A percentile compares a stretch with the other conserved stretches of the same genome.
phyloP scores from a whole-genome alignment of 2,113 vertebrate species.

The Thryonomys swinderianus region DNA sequence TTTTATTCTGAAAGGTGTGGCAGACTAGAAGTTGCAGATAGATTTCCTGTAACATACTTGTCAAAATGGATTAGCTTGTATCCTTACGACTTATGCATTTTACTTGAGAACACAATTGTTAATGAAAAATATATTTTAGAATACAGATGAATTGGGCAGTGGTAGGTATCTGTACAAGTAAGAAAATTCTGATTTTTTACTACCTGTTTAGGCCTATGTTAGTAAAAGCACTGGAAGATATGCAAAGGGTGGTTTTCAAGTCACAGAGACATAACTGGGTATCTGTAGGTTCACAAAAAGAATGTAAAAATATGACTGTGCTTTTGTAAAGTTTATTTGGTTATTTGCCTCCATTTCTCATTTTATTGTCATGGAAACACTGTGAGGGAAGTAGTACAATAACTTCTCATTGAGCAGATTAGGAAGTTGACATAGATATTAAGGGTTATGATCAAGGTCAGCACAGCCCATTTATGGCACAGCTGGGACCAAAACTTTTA shows the following conservation, averaged over 20 bases:
- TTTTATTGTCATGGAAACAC: not conserved
- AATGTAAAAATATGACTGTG: not conserved
- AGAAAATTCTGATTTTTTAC: not conserved
- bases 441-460: not conserved
- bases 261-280: not conserved
- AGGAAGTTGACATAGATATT: not conserved
- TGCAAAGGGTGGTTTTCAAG: not conserved
- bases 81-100: not conserved
- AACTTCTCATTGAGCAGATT: not conserved
- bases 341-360: not conserved
- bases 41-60: not conserved
- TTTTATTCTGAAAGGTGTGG: not conserved
- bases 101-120: not conserved
- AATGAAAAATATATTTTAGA: slow-evolving; percentile 39
- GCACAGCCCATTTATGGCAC: not conserved
- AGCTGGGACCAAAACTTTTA: not conserved
- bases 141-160: slow-evolving; percentile 17
- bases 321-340: not conserved
- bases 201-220: not conserved
- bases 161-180: not conserved
- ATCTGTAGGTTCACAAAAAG: not conserved
- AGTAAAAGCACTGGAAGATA: slow-evolving; percentile 6
- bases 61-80: not conserved
- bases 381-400: not conserved
- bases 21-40: not conserved